phyloP scores from a whole-genome alignment of 2,888 invertebrate genomes.

The Campoplex capitator region DNA sequence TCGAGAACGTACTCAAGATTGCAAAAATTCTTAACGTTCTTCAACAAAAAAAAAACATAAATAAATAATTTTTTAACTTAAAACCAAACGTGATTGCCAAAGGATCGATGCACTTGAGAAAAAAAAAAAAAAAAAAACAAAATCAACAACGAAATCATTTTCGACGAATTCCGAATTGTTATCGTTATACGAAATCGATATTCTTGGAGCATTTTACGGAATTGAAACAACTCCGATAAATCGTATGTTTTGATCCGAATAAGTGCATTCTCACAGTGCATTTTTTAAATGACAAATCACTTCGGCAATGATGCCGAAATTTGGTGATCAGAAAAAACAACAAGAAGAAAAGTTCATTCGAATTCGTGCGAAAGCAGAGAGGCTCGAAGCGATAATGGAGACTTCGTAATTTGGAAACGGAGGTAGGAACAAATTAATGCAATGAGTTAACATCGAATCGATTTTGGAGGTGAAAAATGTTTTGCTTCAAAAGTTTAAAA shows the following conservation, averaged over 20 bases:
- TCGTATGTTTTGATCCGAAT: background rate
- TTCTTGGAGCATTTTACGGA: background rate
- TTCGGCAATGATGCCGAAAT: slow-evolving; percentile 6
- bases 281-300: slow-evolving; percentile 43
- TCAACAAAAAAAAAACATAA: background rate
- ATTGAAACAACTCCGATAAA: background rate
- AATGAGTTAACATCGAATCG: background rate
- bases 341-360: background rate
- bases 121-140: background rate
- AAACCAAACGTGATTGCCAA: background rate
- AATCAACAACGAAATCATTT: background rate
- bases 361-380: slow-evolving; percentile 10
- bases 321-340: slow-evolving; percentile 41
- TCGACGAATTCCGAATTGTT: background rate
- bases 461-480: background rate
- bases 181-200: background rate
- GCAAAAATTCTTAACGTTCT: background rate
- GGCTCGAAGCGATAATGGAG: slow-evolving; percentile 44
- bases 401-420: slow-evolving; percentile 55
- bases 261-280: slow-evolving; percentile 37
- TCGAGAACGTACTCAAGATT: background rate
- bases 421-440: slow-evolving; percentile 36
- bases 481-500: no score
- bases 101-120: background rate
- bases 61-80: background rate